phyloP scores from a whole-genome alignment of 1,140 invertebrate species.

The Harpegnathos saltator region DNA sequence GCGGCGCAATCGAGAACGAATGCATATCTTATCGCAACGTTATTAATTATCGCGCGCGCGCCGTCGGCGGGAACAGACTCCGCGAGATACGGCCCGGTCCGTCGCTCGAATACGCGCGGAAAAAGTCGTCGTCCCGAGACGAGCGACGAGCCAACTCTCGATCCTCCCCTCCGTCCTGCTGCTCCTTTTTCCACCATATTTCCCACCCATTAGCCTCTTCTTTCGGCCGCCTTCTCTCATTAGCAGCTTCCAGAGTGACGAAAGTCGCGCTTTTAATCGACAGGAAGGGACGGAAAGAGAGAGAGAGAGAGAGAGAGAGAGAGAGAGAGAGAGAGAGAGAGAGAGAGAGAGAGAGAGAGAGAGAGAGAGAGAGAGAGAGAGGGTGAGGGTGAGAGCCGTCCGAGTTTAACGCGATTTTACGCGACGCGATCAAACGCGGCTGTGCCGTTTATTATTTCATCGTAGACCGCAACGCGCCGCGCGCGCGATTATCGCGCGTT shows the following conservation, averaged over 20 bases:
- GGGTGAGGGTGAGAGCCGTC: background rate
- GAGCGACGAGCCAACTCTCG: too few species aligned
- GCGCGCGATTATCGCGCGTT: conserved; percentile 47
- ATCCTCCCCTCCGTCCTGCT: too few species aligned
- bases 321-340: too few species aligned
- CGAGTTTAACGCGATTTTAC: conserved; percentile 54
- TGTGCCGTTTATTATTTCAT: conserved; percentile 54
- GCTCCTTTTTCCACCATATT: background rate
- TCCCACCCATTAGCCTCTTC: background rate
- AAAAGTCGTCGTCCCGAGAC: too few species aligned
- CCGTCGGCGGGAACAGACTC: too few species aligned
- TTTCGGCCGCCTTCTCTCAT: background rate
- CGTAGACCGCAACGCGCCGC: conserved; percentile 37
- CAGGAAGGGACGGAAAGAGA: too few species aligned
- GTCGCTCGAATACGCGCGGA: too few species aligned
- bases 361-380: too few species aligned
- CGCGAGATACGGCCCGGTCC: too few species aligned
- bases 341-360: too few species aligned
- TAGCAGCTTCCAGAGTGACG: conserved; percentile 6
- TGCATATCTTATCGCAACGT: conserved; percentile 1
- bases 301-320: too few species aligned
- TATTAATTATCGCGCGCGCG: too few species aligned
- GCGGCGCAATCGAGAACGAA: conserved; percentile 7
- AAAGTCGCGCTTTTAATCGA: conserved; percentile 46
- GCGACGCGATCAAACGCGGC: conserved; percentile 34